Conservation (phyloP, 2,113 vertebrate species). For the Hepsetus odoe region DNA sequence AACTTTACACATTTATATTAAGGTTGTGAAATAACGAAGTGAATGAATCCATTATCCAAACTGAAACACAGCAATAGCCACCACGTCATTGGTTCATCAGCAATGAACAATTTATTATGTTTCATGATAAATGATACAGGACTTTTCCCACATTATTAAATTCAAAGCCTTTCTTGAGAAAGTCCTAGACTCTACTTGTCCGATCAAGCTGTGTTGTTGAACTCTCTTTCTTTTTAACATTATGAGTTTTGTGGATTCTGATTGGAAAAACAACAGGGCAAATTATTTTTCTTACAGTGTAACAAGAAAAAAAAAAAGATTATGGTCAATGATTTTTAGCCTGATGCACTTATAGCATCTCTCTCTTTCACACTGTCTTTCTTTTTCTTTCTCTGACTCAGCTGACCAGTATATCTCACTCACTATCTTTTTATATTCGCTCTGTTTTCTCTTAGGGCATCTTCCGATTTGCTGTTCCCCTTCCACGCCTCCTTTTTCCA, state of each 20-base stretch:
- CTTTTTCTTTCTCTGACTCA: background rate
- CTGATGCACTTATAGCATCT: background rate
- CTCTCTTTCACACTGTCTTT: too few species aligned
- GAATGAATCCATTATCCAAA: too few species aligned
- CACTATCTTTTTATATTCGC: background rate
- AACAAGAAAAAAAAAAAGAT: too few species aligned
- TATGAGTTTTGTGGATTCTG: too few species aligned
- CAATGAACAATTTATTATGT: too few species aligned
- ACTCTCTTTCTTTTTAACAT: background rate
- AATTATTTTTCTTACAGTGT: too few species aligned
- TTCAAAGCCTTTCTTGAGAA: background rate
- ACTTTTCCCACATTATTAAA: background rate
- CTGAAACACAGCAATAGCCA: background rate
- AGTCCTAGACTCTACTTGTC: background rate
- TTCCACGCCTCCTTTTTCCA: background rate
- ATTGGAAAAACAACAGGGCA: too few species aligned
- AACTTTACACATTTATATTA: too few species aligned
- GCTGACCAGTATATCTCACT: background rate
- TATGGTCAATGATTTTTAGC: background rate
- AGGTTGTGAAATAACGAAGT: too few species aligned
- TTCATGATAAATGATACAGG: background rate
- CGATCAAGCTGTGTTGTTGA: background rate
- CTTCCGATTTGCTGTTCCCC: background rate
- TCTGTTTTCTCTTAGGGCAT: background rate
- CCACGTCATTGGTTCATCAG: too few species aligned